A percentile compares a stretch with the other conserved stretches of the same genome.
These are phyloP conservation scores for Bombus soroeensis DNA, from an alignment of 1,140 invertebrate genomes.

Conservation along the genomic window DNA sequence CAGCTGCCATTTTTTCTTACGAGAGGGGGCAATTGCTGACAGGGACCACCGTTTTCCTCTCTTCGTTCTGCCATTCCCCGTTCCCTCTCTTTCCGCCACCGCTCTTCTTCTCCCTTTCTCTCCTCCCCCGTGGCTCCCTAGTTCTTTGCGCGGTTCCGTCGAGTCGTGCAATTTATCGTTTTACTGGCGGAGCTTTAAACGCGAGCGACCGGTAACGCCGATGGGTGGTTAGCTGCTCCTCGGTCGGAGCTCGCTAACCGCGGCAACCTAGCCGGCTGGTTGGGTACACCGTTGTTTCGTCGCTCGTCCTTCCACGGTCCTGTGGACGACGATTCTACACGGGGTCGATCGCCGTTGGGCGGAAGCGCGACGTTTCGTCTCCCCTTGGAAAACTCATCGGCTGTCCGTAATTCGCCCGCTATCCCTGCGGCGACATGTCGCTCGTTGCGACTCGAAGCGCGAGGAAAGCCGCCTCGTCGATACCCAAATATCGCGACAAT, in stretches of 20 bases:
- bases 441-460: not conserved
- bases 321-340: constrained; percentile 16
- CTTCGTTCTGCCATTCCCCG: constrained; percentile 27
- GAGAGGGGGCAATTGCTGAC: constrained; percentile 79
- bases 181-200: constrained; percentile 73
- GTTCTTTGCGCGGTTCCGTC: constrained; percentile 24
- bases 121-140: not conserved
- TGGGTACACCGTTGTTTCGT: constrained; percentile 7
- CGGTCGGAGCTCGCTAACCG: constrained; percentile 43
- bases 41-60: constrained; percentile 76
- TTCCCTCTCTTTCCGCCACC: constrained; percentile 13
- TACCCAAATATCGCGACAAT: not conserved
- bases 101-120: constrained; percentile 31
- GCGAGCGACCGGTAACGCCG: constrained; percentile 64
- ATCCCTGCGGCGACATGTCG: too few species aligned
- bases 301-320: not conserved
- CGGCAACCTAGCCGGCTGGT: constrained; percentile 6
- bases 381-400: not conserved
- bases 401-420: not conserved
- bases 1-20: constrained; percentile 81
- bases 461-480: not conserved
- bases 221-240: constrained; percentile 62
- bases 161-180: constrained; percentile 79
- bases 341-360: constrained; percentile 29
- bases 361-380: constrained; percentile 27